Conservation (phyloP, 2,888 invertebrate species). For the Cryptosula pallasiana region DNA sequence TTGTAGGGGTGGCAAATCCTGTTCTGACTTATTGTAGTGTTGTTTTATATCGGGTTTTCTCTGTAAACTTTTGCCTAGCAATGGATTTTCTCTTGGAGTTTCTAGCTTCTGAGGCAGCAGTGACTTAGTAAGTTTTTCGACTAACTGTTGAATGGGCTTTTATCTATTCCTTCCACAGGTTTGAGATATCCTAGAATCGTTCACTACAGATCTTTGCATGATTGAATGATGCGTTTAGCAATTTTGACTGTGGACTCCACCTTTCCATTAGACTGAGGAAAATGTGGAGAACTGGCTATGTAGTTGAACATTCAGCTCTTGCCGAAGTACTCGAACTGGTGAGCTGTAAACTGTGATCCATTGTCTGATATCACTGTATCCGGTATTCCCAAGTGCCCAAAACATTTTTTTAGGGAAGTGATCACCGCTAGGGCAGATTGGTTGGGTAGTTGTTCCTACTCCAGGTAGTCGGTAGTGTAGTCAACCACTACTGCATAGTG, state of each 20-base stretch:
- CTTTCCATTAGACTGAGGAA: slow-evolving; percentile 29
- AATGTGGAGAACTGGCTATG: slow-evolving; percentile 25
- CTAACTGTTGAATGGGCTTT: neutral
- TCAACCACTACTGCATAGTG: slow-evolving; percentile 29
- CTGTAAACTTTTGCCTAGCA: neutral
- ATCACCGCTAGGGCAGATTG: slow-evolving; percentile 27
- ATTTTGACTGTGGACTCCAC: slow-evolving; percentile 30
- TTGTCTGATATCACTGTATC: slow-evolving; percentile 29
- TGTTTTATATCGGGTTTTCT: neutral
- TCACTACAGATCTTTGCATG: neutral
- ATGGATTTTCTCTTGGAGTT: neutral
- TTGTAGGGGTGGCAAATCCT: neutral
- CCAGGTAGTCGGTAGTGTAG: slow-evolving; percentile 29
- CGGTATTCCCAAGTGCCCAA: slow-evolving; percentile 30
- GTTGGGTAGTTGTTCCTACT: slow-evolving; percentile 27
- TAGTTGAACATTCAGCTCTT: slow-evolving; percentile 25
- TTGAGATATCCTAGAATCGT: neutral
- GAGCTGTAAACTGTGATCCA: slow-evolving; percentile 28
- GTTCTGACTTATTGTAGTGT: neutral
- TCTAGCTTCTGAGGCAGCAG: neutral
- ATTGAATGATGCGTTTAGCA: slow-evolving; percentile 27
- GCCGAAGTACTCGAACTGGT: slow-evolving; percentile 27
- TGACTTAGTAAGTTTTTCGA: neutral
- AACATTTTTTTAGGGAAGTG: slow-evolving; percentile 29
- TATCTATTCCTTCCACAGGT: neutral